A percentile compares a stretch with the other conserved stretches of the same genome.
Evolutionary conservation across 2,888 invertebrate genomes (phyloP).

Genomic region (Cosmia pyralina): DNA sequence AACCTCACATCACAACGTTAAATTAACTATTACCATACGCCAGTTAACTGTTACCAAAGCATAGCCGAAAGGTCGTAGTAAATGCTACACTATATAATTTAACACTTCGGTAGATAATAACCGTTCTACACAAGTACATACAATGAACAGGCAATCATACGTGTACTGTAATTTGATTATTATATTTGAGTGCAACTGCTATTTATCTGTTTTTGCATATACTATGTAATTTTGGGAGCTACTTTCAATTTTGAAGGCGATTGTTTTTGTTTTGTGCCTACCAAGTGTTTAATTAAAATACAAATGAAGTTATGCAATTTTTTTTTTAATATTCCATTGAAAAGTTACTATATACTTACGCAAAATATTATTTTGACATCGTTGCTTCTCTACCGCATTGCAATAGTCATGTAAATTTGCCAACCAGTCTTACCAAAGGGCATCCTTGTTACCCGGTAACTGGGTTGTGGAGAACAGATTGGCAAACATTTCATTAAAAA

Average conservation of each 20-base stretch:
- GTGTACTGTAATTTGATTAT: slow-evolving; percentile 55
- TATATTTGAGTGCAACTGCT: slow-evolving; percentile 44
- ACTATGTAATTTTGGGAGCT: slow-evolving; percentile 27
- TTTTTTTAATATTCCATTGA: no score
- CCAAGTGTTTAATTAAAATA: slow-evolving; percentile 1
- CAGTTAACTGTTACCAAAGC: slow-evolving; percentile 47
- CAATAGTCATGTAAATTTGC: background rate
- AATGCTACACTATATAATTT: slow-evolving; percentile 51
- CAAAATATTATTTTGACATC: background rate
- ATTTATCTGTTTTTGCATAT: slow-evolving; percentile 38
- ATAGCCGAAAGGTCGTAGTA: slow-evolving; percentile 48
- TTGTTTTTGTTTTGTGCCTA: slow-evolving; percentile 2
- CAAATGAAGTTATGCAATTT: slow-evolving; percentile 5
- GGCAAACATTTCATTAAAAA: background rate
- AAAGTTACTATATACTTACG: background rate
- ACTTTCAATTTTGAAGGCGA: slow-evolving; percentile 38
- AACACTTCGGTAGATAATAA: slow-evolving; percentile 53
- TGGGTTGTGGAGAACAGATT: background rate
- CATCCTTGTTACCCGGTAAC: background rate
- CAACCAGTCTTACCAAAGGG: background rate
- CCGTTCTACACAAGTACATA: slow-evolving; percentile 19
- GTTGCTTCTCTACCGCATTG: background rate
- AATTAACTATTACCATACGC: slow-evolving; percentile 36
- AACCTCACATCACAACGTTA: slow-evolving; percentile 29
- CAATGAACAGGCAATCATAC: slow-evolving; percentile 1